Evolutionary conservation across 2,888 invertebrate species (phyloP).

Genomic region (Andrena praecox): DNA sequence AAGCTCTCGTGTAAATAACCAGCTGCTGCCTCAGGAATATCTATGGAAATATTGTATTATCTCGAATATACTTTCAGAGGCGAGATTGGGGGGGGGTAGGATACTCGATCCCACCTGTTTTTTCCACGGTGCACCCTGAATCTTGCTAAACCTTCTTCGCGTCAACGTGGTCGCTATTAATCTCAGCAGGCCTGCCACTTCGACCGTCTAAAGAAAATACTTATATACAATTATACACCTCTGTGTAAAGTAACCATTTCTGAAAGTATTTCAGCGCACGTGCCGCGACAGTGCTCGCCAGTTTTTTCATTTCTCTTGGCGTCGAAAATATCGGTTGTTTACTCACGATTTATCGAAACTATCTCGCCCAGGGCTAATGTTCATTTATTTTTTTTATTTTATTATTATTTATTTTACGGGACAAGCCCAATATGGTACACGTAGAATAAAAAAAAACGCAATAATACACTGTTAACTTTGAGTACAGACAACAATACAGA

Average conservation of each 20-base stretch:
- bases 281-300: too few species aligned
- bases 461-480: too few species aligned
- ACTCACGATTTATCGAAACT: not conserved
- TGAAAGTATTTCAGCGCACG: not conserved
- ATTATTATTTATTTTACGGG: too few species aligned
- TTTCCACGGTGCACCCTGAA: not conserved
- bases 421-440: too few species aligned
- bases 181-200: too few species aligned
- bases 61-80: conserved; percentile 46
- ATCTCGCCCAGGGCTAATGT: not conserved
- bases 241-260: not conserved
- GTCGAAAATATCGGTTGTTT: not conserved
- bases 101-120: conserved; percentile 33
- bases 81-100: conserved; percentile 28
- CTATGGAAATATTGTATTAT: conserved; percentile 51
- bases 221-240: too few species aligned
- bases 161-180: too few species aligned
- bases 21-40: conserved; percentile 57
- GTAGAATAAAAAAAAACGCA: too few species aligned
- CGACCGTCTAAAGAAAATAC: too few species aligned
- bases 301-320: not conserved
- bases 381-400: not conserved
- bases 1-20: conserved; percentile 70
- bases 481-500: too few species aligned
- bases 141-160: not conserved